Evolutionary conservation across 2,113 vertebrate genomes (phyloP), one percentile per base, ranked within the genome.

Genomic region (Ptyas mucosa): DNA sequence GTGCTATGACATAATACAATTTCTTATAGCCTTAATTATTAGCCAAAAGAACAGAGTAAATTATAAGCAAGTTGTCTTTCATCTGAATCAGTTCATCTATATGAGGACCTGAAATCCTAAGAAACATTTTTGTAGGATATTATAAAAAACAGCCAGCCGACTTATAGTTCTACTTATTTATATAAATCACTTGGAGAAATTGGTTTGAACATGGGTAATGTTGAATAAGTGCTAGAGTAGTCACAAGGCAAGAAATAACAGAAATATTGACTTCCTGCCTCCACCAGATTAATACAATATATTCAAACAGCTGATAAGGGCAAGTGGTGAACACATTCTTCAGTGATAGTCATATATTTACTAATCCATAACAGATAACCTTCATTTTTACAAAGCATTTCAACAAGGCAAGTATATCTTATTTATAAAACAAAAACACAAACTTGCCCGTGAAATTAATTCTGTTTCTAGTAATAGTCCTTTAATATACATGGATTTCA

Each of bases 291-390:
- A 87, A 95, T 1, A 0, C 29, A 90, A 26, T 15, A 94, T 95
- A 9, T 61, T 85, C 9, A 88, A 88, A 88, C 93, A 95, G 81
- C 0, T 87, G 94, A 75, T 89, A 93, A 90, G 69, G 87, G 7
- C 90, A 95, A 90, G 39, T 81, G 93, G 24, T 55, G 21, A 87
- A 89, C n/a, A 94, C 91, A 85, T 92, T 92, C 75, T 10, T 87
- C 61, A n/a, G 92, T 95, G 64, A 94, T 94, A 89, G 3, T 18
- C 14, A 87, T 54, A 52, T 49, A 49, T 8, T 58, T 85, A 58
- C 29, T 61, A 85, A 52, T 52, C 90, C 53, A 86, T 69, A 93
- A 88, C 15, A 87, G 92, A 92, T 86, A 92, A 87, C 86, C 14
- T 26, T 88, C 58, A 92, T 87, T 95, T 96, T 81, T 81, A 21